Percentiles rank a stretch among this genome's conserved stretches.
These are phyloP conservation scores for Phthorimaea operculella DNA, from an alignment of 1,140 invertebrate genomes.

Conservation along the genomic window DNA sequence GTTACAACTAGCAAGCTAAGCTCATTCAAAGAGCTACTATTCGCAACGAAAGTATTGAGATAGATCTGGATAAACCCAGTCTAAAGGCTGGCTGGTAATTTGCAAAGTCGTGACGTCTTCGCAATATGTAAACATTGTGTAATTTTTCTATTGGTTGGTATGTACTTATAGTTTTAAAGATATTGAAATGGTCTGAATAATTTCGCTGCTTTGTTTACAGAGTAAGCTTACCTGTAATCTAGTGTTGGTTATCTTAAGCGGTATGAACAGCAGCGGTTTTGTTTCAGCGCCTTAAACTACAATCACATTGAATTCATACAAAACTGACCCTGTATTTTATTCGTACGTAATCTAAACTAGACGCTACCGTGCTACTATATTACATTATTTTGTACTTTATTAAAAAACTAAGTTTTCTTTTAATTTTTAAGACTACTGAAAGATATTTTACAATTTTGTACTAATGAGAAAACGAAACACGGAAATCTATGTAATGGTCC, in stretches of 20 bases:
- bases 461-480: conserved; percentile 52
- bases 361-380: conserved; percentile 56
- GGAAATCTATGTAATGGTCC: conserved; percentile 64
- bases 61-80: too few relatives aligned
- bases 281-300: conserved; percentile 61
- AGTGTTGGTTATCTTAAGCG: conserved; percentile 45
- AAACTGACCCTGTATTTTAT: conserved; percentile 67
- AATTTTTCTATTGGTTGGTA: too few relatives aligned
- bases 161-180: too few relatives aligned
- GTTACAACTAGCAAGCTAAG: too few relatives aligned
- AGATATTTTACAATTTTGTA: conserved; percentile 63
- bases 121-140: too few relatives aligned
- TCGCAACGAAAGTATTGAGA: too few relatives aligned
- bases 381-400: conserved; percentile 65
- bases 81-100: too few relatives aligned
- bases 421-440: conserved; percentile 21
- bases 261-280: conserved; percentile 54
- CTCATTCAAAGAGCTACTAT: too few relatives aligned
- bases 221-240: conserved; percentile 51
- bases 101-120: too few relatives aligned
- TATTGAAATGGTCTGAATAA: too few relatives aligned
- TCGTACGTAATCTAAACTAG: conserved; percentile 54
- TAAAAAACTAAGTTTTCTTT: conserved; percentile 59
- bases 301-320: conserved; percentile 68
- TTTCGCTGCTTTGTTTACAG: conserved; percentile 1